Evolutionary conservation across 2,113 vertebrate species (phyloP), one percentile per base, ranked within the genome.

Genomic region (Salvelinus alpinus): DNA sequence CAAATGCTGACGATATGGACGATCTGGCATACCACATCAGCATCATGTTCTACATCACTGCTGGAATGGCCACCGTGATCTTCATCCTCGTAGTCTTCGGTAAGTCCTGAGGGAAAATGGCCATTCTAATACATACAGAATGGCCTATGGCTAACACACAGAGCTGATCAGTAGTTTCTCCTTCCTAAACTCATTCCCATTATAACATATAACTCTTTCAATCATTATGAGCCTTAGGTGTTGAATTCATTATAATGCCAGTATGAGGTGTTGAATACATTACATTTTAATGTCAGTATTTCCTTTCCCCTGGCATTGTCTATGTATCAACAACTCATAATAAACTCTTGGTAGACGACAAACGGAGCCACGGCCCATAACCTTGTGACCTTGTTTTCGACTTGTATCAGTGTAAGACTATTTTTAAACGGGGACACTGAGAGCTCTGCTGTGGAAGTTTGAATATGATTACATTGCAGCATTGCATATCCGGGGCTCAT

Each of bases 41-140:
- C 68, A 71, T 95, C 70, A 98, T 99, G 96, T 99, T 99, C 91
- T 98, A 95, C 90, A 94, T 96, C 65, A 95, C 94, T 0, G 97
- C 95, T 12, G 95, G 91, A 0, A 93, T 96, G 78, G 95, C 97
- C n/a, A 96, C 95, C 3, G 76, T 93, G n/a, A 94, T 99, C 44
- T 97, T 99, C 87, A 82, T 98, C 90, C 92, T 99, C 0, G 97
- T 99, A 3, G 16, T 96, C 80, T 82, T 96, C 2, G 94, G 98
- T 99, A 95, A 95, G 97, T 20, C 66, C 2, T 11, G 65, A 34
- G 14, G 16, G 31, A 47, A 31, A 67, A 38, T 59, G 29, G 18
- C 73, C 51, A 54, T 54, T 18, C 51, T 54, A 5, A 14, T 54
- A 54, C 51, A 14, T 51, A 51, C 48, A 51, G 48, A 14, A 5